Percentiles rank a stretch among this genome's conserved stretches.
These are phyloP conservation scores for Drosophila sordidula DNA, from an alignment of 2,888 invertebrate species.

Conservation along the genomic window DNA sequence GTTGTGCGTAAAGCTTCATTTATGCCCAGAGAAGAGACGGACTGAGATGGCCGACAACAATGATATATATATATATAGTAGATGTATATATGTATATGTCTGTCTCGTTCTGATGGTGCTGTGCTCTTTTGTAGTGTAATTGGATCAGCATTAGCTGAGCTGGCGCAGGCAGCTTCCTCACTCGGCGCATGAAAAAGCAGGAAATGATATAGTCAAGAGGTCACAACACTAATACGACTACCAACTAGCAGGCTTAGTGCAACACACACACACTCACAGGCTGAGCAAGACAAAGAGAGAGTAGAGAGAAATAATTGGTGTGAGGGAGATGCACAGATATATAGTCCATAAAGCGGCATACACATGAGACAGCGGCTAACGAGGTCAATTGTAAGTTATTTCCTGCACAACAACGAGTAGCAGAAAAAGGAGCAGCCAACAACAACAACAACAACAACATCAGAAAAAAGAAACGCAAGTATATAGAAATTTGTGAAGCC, in stretches of 20 bases:
- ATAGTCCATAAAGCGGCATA: slow-evolving; percentile 56
- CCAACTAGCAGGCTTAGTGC: slow-evolving; percentile 62
- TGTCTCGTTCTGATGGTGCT: slow-evolving; percentile 18
- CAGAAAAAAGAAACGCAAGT: slow-evolving; percentile 21
- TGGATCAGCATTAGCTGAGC: slow-evolving; percentile 70
- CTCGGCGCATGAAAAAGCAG: slow-evolving; percentile 43
- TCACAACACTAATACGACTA: slow-evolving; percentile 64
- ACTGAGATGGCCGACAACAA: slow-evolving; percentile 4
- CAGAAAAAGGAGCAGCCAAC: slow-evolving; percentile 22
- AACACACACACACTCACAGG: slow-evolving; percentile 20
- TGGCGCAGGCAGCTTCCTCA: slow-evolving; percentile 37
- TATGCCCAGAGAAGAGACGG: neutral
- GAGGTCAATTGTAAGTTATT: slow-evolving; percentile 81
- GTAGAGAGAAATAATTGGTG: slow-evolving; percentile 14
- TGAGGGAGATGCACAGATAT: slow-evolving; percentile 21
- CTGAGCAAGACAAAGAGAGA: slow-evolving; percentile 12
- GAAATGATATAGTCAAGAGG: slow-evolving; percentile 78
- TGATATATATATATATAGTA: neutral
- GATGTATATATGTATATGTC: neutral
- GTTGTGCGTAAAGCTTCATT: slow-evolving; percentile 30
- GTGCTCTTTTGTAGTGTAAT: slow-evolving; percentile 51
- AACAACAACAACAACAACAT: slow-evolving; percentile 7
- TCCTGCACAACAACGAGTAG: slow-evolving; percentile 52
- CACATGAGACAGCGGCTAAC: slow-evolving; percentile 70
- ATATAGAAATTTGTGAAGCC: slow-evolving; percentile 48